Evolutionary conservation across 92 coral and sea anemone species (phyloP).

Genomic region (Metridium senile): DNA sequence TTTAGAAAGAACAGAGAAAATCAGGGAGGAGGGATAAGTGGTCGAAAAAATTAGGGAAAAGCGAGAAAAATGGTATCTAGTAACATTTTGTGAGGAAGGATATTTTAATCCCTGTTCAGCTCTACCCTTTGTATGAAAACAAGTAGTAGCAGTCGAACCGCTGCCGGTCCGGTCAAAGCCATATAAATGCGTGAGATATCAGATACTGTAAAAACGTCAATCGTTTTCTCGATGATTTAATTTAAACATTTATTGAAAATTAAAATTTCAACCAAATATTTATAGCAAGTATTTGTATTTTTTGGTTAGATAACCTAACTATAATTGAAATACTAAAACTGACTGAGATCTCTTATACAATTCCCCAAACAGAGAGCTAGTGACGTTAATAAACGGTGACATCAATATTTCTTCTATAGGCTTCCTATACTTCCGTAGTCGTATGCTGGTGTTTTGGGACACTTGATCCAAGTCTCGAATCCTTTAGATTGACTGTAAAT

Average conservation of each 20-base stretch:
- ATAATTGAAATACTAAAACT: neutral
- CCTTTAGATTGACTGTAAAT: slow-evolving; percentile 78
- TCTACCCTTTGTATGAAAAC: no score
- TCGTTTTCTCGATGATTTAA: no score
- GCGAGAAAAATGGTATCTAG: no score
- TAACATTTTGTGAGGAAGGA: no score
- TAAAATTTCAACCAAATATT: neutral
- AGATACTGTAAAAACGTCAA: no score
- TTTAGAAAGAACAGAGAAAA: no score
- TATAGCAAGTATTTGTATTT: neutral
- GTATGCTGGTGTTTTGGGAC: slow-evolving; percentile 95
- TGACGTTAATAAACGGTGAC: neutral
- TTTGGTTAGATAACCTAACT: slow-evolving; percentile 1
- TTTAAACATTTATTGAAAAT: neutral
- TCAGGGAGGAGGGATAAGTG: no score
- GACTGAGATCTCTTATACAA: neutral
- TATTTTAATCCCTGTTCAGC: no score
- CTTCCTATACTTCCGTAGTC: slow-evolving; percentile 99
- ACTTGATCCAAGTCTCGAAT: slow-evolving; percentile 96
- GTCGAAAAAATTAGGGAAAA: no score
- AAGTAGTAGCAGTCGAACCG: no score
- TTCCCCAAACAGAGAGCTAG: neutral
- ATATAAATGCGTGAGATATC: no score
- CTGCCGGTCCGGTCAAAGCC: no score
- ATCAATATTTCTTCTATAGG: slow-evolving; percentile 55